Conservation (phyloP, 2,888 invertebrate genomes). For the Dendrolimus pini region DNA sequence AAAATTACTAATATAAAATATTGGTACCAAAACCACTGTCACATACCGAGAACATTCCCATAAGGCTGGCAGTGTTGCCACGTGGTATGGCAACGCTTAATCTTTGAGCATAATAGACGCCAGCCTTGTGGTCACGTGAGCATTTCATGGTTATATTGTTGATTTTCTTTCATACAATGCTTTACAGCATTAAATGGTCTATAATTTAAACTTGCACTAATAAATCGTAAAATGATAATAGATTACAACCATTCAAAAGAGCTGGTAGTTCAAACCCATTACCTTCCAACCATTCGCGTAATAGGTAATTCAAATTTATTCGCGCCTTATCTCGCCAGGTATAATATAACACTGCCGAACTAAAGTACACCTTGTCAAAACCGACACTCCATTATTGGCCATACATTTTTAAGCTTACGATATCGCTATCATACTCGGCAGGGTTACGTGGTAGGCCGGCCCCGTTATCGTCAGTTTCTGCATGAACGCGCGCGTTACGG, state of each 20-base stretch:
- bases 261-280: background rate
- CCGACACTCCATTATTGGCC: slow-evolving; percentile 53
- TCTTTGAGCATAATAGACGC: no score
- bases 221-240: background rate
- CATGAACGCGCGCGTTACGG: slow-evolving; percentile 73
- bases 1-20: no score
- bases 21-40: no score
- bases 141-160: no score
- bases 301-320: slow-evolving; percentile 20
- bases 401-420: slow-evolving; percentile 67
- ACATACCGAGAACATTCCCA: no score
- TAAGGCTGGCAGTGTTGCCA: no score
- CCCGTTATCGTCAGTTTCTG: slow-evolving; percentile 73
- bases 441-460: slow-evolving; percentile 73
- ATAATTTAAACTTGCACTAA: background rate
- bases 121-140: no score
- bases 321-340: slow-evolving; percentile 24
- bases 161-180: no score
- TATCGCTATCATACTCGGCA: slow-evolving; percentile 51
- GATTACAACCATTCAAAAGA: background rate
- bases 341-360: slow-evolving; percentile 18
- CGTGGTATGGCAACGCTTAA: no score
- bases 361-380: slow-evolving; percentile 43
- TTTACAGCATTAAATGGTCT: no score
- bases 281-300: slow-evolving; percentile 3